Evolutionary conservation across 2,797 vertebrate genomes (phyloP), one percentile per base, ranked within the genome.

Genomic region (Fratercula arctica): DNA sequence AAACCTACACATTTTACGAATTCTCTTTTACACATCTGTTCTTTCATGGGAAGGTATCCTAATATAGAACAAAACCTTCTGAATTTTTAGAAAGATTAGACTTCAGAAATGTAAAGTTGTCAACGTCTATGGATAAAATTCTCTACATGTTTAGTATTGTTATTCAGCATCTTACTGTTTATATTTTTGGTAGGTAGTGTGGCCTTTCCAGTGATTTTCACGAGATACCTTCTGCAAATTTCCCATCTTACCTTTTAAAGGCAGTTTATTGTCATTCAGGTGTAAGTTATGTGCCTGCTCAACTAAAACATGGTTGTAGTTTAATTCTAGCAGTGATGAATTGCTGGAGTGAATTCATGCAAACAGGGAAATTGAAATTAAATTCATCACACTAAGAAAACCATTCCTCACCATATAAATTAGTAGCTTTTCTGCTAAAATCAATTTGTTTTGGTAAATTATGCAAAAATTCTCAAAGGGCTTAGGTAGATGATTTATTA

Each of bases 391-490:
- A 64, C 94, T 93, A 98, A 97, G 96, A 97, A 98, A 97, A 96
- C 94, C 95, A 97, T 97, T 98, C 96, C 96, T 97, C 95, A 97
- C 94, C 97, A 97, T 97, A 93, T 96, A 98, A 98, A 97, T 98
- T 97, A 98, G 97, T 90, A 97, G 96, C 93, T 98, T 98, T 98
- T 96, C 96, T 95, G 64, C 96, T 97, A 97, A 98, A 98, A 98
- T 98, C 97, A 98, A 98, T 98, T 98, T 98, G 97, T 98, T 98
- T 98, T 96, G 96, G 97, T 97, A 98, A 98, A 98, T 98, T 98
- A 98, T 97, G 97, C 97, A 98, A 97, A 98, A 98, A 98, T 95
- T 95, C 97, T 98, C 98, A 91, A 96, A 98, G 96, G 98, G 93
- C 90, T 97, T 97, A 97, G 96, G 97, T 98, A 97, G 96, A 94